Evolutionary conservation across 2,888 invertebrate species (phyloP), one percentile per base, ranked within the genome.

Genomic region (Trichopoda pennipes): DNA sequence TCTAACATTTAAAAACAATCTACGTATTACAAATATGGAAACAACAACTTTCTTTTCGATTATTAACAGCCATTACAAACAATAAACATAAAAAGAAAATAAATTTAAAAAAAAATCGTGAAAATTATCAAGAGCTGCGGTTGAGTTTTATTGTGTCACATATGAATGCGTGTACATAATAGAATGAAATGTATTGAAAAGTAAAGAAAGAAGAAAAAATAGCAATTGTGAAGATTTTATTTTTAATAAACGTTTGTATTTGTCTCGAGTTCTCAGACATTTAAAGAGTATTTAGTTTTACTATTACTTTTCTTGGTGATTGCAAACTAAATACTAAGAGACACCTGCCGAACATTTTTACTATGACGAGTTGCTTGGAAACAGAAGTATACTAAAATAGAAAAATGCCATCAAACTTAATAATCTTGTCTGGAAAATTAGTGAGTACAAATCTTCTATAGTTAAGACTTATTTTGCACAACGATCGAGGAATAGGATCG

Each of bases 21-120:
- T 32, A 32, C 19, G 51, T 58, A 68, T 68, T 68, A 68, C 81
- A 77, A 73, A 82, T 82, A 80, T 82, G 83, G 80, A 78, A 82
- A 84, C 82, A 78, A 82, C 84, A 82, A 84, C 84, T 84, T 84
- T 81, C 81, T 81, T 73, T 81, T 83, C 74, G 63, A 64, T 72
- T 78, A 61, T 23, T 49, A 44, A 21, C 61, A 63, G n/a, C 44
- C 23, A 42, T 32, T 32, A 16, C 32, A 19, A 8, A 68, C 51
- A 53, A 35, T 19, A 35, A 21, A 64, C 9, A 47, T 19, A 56
- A 9, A 49, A 12, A 28, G 6, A 28, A 28, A 28, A 35, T 17
- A 35, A 21, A 64, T 8, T 32, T 17, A 56, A 8, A 38, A 70
- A n/a, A 61, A 49, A 3, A 44, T 35, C 2, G 56, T 49, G 32